Base-by-base conservation (phyloP, 2,888 invertebrate species). In the Pammene aurita region DNA sequence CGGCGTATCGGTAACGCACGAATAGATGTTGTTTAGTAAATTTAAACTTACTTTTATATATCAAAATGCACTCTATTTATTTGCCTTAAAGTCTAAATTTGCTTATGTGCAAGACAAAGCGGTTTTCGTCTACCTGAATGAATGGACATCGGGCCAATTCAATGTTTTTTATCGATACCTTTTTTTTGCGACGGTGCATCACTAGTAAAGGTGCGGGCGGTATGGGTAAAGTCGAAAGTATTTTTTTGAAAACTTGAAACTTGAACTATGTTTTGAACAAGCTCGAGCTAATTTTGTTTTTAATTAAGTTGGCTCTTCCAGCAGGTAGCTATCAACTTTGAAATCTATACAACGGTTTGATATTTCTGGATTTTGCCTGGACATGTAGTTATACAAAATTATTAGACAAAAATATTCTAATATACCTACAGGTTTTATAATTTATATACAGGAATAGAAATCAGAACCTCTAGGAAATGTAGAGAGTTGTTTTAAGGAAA, bases 1-100 rank as follows among this genome's bases (percentile, higher is more conserved):
- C 66, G 56, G 52, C 68, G 68, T 61, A 71, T 68, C 73, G 62
- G 73, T 63, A 70, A 73, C 72, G 74, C 74, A 74, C 73, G 73
- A 73, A 61, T 67, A 64, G 16, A 52, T 13, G 57, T 64, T 60
- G 58, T 60, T 69, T 64, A 48, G 57, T 52, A 44, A 38, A 54
- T 58, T 48, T 55, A 35, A 57, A 52, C 58, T 54, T 46, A 18
- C 14, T 18, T 42, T 60, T 34, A 41, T n/a, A 42, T 38, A 5
- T 4, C 14, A 44, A 50, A 44, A 48, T 67, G 16, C 18, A 48
- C 54, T 54, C 41, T 65, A 48, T n/a, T 0, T 13, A 6, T 26
- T 41, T 10, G 16, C 14, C n/a, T 41, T 64, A 64, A 26, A 41
- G 64, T 64, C 14, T 42, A 54, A 2, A 65, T 41, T 69, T 9